phyloP scores from a whole-genome alignment of 2,888 invertebrate genomes.

The Prosapia bicincta region DNA sequence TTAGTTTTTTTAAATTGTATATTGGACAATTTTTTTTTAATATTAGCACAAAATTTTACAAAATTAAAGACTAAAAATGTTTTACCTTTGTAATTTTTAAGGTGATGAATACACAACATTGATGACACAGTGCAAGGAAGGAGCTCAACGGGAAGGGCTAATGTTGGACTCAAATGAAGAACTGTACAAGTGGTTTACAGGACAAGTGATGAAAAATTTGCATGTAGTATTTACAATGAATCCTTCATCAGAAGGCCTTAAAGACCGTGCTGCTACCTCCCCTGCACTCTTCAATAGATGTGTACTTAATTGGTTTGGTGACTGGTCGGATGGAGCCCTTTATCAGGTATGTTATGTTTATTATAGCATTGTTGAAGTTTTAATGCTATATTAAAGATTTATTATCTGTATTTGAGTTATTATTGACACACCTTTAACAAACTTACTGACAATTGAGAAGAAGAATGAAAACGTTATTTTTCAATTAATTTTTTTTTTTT shows the following conservation, averaged over 20 bases:
- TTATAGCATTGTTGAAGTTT: slow-evolving; percentile 3
- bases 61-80: too few species aligned
- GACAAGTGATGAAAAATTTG: slow-evolving; percentile 97
- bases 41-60: too few species aligned
- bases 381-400: slow-evolving; percentile 6
- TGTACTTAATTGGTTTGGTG: slow-evolving; percentile 84
- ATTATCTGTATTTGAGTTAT: background rate
- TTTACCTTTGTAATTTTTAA: too few species aligned
- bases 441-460: too few species aligned
- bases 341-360: slow-evolving; percentile 63
- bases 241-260: slow-evolving; percentile 96
- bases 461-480: too few species aligned
- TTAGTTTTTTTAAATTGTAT: too few species aligned
- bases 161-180: slow-evolving; percentile 99
- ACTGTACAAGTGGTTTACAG: slow-evolving; percentile 99
- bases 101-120: slow-evolving; percentile 97
- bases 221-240: slow-evolving; percentile 99
- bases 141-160: slow-evolving; percentile 94
- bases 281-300: slow-evolving; percentile 96
- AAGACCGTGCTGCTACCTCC: slow-evolving; percentile 97
- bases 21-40: too few species aligned
- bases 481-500: too few species aligned
- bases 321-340: slow-evolving; percentile 96
- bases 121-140: slow-evolving; percentile 99
- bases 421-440: background rate